Conservation (phyloP, 2,888 invertebrate species). For the Dryomyza anilis region DNA sequence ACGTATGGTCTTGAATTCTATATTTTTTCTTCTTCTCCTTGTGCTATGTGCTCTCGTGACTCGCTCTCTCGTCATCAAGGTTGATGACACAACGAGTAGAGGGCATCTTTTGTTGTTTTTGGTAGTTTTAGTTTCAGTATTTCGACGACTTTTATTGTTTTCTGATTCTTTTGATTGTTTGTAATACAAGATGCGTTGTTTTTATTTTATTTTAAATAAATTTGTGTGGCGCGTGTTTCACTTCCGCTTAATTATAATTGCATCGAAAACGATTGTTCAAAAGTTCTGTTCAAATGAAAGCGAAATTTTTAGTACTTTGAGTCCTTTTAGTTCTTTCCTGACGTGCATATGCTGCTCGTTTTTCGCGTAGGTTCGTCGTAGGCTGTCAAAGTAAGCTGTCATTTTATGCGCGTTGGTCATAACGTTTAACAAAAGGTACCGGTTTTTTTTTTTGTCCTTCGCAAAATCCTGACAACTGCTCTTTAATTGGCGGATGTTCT, state of each 20-base stretch:
- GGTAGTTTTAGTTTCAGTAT: background rate
- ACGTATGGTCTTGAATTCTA: constrained; percentile 42
- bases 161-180: constrained; percentile 27
- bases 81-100: constrained; percentile 46
- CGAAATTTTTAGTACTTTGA: constrained; percentile 50
- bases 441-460: background rate
- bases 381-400: constrained; percentile 17
- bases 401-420: background rate
- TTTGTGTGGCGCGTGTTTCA: constrained; percentile 58
- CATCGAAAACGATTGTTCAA: background rate
- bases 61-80: constrained; percentile 27
- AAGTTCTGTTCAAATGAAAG: constrained; percentile 46
- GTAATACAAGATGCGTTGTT: constrained; percentile 35
- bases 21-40: too few relatives aligned
- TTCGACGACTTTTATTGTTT: constrained; percentile 25
- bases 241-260: constrained; percentile 61
- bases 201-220: constrained; percentile 7
- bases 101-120: constrained; percentile 10
- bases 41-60: constrained; percentile 18
- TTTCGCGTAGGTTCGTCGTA: background rate
- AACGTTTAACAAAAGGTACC: background rate
- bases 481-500: constrained; percentile 47
- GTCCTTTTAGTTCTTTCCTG: constrained; percentile 30
- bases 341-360: constrained; percentile 46
- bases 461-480: constrained; percentile 42